Percentiles rank a stretch among this genome's conserved stretches.
phyloP scores from a whole-genome alignment of 1,140 invertebrate genomes.

The Dinoponera quadriceps region DNA sequence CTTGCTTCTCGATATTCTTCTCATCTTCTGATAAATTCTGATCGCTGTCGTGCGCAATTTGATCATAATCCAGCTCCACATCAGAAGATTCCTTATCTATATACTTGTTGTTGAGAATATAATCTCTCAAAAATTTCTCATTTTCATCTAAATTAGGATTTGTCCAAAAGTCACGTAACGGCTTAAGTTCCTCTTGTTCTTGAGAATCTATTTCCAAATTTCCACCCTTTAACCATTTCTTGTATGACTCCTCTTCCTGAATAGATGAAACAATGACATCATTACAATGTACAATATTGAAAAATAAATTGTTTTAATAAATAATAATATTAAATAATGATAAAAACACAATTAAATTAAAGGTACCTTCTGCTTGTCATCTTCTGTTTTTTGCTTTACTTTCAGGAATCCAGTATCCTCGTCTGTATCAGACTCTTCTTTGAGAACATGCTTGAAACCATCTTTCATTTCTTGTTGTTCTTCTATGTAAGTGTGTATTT shows the following conservation, averaged over 20 bases:
- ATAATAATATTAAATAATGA: conserved; percentile 9
- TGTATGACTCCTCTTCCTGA: conserved; percentile 89
- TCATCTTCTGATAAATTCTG: conserved; percentile 94
- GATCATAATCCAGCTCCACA: conserved; percentile 89
- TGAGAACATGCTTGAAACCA: conserved; percentile 87
- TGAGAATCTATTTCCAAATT: conserved; percentile 88
- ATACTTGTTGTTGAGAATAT: conserved; percentile 94
- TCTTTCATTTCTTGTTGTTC: conserved; percentile 90
- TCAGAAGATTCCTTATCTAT: conserved; percentile 88
- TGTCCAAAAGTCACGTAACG: conserved; percentile 94
- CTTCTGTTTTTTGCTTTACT: conserved; percentile 87
- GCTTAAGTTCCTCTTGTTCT: conserved; percentile 89
- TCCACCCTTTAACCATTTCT: conserved; percentile 93
- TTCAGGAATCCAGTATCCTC: conserved; percentile 87
- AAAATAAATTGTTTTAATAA: conserved; percentile 30
- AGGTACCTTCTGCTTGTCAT: conserved; percentile 85
- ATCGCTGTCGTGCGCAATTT: conserved; percentile 89
- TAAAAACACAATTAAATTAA: conserved; percentile 9
- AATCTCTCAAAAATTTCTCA: conserved; percentile 97
- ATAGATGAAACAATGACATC: conserved; percentile 35
- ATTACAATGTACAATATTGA: not conserved
- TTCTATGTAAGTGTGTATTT: conserved; percentile 88
- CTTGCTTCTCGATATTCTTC: conserved; percentile 91
- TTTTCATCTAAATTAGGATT: conserved; percentile 92
- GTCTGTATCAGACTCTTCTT: conserved; percentile 85